Evolutionary conservation across 2,797 vertebrate genomes (phyloP).

Genomic region (Danio aesculapii): DNA sequence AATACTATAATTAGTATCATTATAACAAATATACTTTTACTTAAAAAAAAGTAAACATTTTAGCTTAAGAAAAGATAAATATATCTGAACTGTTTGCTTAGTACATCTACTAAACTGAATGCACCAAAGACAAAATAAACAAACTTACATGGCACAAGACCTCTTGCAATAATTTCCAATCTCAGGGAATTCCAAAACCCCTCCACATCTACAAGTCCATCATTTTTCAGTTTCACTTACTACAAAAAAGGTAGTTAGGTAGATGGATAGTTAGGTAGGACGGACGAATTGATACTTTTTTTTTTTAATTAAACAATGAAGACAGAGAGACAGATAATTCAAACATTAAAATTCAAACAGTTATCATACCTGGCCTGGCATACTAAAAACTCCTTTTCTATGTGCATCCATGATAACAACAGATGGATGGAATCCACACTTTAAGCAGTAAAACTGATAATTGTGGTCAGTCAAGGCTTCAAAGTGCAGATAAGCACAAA

Average conservation of each 20-base stretch:
- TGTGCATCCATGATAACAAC: not conserved
- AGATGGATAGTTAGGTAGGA: too few species aligned
- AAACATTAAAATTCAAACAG: too few species aligned
- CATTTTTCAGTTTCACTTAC: constrained; percentile 11
- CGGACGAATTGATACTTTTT: too few species aligned
- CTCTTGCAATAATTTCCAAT: constrained; percentile 14
- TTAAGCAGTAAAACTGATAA: not conserved
- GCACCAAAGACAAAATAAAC: not conserved
- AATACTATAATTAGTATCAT: too few species aligned
- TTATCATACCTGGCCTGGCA: not conserved
- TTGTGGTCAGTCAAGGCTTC: not conserved
- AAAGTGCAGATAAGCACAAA: not conserved
- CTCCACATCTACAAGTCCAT: not conserved
- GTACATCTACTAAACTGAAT: not conserved
- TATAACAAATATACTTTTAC: too few species aligned
- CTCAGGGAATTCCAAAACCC: not conserved
- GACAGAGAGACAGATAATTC: too few species aligned
- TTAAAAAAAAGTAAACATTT: not conserved
- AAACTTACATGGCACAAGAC: constrained; percentile 18
- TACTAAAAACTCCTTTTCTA: not conserved
- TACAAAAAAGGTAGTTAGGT: not conserved
- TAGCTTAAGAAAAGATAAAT: not conserved
- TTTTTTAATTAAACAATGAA: too few species aligned
- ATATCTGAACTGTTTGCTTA: too few species aligned
- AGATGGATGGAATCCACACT: too few species aligned